Evolutionary conservation across 2,113 vertebrate species (phyloP).

Genomic region (Otocyon megalotis): DNA sequence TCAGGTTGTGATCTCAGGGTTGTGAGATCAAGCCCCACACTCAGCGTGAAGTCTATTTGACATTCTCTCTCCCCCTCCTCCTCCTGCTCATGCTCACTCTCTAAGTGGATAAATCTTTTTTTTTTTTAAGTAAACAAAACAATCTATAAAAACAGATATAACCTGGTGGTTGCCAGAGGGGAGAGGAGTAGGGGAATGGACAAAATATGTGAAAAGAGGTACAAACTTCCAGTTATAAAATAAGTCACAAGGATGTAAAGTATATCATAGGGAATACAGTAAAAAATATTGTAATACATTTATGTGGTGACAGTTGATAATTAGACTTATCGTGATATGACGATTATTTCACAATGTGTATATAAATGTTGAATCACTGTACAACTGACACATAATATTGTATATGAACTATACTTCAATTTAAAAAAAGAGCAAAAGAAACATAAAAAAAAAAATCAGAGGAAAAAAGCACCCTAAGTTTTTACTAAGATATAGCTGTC

Average conservation of each 20-base stretch:
- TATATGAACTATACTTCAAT: neutral
- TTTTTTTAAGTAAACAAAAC: neutral
- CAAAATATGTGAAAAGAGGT: neutral
- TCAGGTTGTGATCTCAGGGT: neutral
- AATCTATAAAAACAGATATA: neutral
- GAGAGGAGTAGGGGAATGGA: neutral
- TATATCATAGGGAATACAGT: neutral
- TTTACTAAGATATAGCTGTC: neutral
- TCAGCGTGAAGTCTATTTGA: neutral
- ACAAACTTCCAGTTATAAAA: neutral
- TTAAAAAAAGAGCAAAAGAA: neutral
- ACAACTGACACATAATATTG: neutral
- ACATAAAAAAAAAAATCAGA: constrained; percentile 15
- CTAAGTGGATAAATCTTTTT: too few species aligned
- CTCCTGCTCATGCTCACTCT: neutral
- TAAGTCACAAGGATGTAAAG: neutral
- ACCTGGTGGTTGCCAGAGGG: neutral
- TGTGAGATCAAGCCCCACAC: neutral
- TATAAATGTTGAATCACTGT: neutral
- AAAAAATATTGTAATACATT: neutral
- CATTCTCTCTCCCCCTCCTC: neutral
- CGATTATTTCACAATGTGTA: neutral
- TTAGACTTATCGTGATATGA: neutral
- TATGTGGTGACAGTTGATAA: neutral
- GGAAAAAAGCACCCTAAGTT: neutral